These are phyloP conservation scores for Hephaestus fuliginosus DNA, from an alignment of 2,797 vertebrate genomes.

Conservation along the genomic window DNA sequence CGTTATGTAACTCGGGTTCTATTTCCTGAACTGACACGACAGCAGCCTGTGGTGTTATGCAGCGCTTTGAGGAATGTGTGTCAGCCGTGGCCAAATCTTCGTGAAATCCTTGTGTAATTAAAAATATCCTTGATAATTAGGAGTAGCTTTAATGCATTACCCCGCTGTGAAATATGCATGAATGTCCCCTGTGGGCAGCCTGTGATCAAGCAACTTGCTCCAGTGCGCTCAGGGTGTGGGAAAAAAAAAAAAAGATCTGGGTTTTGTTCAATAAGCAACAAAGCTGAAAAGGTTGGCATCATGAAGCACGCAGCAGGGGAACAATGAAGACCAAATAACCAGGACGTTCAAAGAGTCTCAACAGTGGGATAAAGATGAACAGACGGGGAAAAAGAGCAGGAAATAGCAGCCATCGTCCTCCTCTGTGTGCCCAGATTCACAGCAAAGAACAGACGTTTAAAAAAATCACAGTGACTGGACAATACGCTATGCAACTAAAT, in stretches of 20 bases:
- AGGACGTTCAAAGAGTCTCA: slow-evolving; percentile 9
- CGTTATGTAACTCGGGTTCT: slow-evolving; percentile 14
- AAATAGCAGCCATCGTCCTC: neutral
- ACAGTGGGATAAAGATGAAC: neutral
- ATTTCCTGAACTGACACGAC: slow-evolving; percentile 3
- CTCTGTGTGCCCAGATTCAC: neutral
- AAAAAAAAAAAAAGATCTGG: neutral
- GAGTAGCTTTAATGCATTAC: neutral
- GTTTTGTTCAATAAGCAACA: slow-evolving; percentile 23
- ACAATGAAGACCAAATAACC: slow-evolving; percentile 3
- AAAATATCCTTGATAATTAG: slow-evolving; percentile 3
- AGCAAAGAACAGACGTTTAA: neutral
- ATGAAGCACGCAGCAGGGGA: slow-evolving; percentile 9
- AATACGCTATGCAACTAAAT: neutral
- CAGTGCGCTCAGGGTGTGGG: neutral
- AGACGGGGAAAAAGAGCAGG: neutral
- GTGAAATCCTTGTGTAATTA: slow-evolving; percentile 3
- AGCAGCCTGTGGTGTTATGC: slow-evolving; percentile 2
- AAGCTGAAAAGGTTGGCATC: slow-evolving; percentile 24
- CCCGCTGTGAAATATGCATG: slow-evolving; percentile 7
- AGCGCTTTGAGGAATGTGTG: neutral
- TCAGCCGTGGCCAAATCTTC: neutral
- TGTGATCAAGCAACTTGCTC: slow-evolving; percentile 2
- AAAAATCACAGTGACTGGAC: slow-evolving; percentile 8
- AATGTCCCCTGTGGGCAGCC: neutral